A percentile compares a stretch with the other conserved stretches of the same genome.
Evolutionary conservation across 2,113 vertebrate species (phyloP).

Genomic region (Scomber scombrus): DNA sequence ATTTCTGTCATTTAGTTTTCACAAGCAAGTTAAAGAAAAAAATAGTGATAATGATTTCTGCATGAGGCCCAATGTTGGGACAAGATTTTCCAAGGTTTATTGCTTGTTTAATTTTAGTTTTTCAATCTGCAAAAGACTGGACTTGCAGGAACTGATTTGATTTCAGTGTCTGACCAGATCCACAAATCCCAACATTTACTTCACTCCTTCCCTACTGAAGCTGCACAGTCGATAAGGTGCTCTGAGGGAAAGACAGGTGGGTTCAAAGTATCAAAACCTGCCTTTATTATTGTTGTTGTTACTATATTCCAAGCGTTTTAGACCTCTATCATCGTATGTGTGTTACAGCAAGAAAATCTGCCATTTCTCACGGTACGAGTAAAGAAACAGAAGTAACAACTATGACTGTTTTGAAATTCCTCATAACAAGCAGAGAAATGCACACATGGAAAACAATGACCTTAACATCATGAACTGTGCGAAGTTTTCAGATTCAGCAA

Average conservation of each 20-base stretch:
- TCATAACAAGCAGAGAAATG: neutral
- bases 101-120: neutral
- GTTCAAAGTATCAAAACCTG: constrained; percentile 20
- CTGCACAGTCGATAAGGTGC: neutral
- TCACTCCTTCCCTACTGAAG: neutral
- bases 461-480: neutral
- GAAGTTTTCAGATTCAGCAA: neutral
- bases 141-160: neutral
- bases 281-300: neutral
- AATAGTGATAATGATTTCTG: no score
- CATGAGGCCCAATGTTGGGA: no score
- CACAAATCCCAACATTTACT: neutral
- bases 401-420: neutral
- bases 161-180: neutral
- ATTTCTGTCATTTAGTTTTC: no score
- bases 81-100: neutral
- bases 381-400: neutral
- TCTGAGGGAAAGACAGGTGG: neutral
- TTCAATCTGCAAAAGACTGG: neutral
- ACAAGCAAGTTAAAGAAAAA: no score
- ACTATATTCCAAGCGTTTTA: neutral
- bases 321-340: neutral
- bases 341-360: constrained; percentile 18
- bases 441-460: neutral
- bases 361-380: neutral